phyloP scores from a whole-genome alignment of 2,113 vertebrate species.

The Phocoena phocoena region DNA sequence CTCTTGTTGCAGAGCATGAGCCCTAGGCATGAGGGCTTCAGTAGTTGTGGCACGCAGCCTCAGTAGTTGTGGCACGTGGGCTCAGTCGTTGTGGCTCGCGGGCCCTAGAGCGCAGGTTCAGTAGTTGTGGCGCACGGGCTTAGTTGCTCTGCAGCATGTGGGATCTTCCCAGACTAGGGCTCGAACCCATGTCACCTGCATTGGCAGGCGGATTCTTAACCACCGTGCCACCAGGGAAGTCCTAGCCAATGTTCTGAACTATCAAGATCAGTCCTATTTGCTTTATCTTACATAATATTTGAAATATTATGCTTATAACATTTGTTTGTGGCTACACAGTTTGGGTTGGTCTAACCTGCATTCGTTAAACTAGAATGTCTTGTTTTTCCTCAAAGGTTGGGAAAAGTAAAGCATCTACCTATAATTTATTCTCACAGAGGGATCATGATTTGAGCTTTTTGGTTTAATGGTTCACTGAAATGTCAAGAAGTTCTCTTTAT shows the following conservation, averaged over 20 bases:
- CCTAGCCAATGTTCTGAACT: background rate
- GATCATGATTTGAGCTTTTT: background rate
- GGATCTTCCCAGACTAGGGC: too few relatives aligned
- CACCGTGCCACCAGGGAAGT: too few relatives aligned
- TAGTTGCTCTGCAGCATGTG: too few relatives aligned
- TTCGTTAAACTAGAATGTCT: background rate
- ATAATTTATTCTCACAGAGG: background rate
- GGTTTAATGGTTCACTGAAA: background rate
- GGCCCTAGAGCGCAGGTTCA: too few relatives aligned
- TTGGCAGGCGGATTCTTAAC: too few relatives aligned
- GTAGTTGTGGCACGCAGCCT: too few relatives aligned
- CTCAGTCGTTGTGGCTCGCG: too few relatives aligned
- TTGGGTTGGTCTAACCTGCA: background rate
- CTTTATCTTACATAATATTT: background rate
- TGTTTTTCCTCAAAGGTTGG: background rate
- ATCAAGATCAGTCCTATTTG: background rate
- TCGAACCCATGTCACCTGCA: too few relatives aligned
- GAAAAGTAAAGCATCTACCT: background rate
- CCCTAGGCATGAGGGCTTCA: too few relatives aligned
- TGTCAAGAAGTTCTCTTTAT: background rate
- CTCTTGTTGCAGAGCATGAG: too few relatives aligned
- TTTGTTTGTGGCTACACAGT: background rate
- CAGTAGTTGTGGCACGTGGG: too few relatives aligned
- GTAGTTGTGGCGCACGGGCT: too few relatives aligned
- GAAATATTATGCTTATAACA: constrained; percentile 22